These are phyloP conservation scores for Leucania comma DNA, from an alignment of 2,888 invertebrate species.

Conservation along the genomic window DNA sequence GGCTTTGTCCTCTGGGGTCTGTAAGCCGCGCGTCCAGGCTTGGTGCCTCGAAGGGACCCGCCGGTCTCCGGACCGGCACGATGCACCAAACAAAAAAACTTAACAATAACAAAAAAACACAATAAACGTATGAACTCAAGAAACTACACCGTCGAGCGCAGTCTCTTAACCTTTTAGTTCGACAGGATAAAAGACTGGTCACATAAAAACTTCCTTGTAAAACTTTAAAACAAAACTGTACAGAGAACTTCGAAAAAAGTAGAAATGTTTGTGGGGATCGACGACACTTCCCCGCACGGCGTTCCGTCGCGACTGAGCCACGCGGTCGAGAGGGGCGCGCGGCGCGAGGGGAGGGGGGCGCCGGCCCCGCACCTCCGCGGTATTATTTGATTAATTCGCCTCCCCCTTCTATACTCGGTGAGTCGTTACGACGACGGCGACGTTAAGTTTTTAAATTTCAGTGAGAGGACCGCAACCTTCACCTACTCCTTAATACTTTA, in stretches of 20 bases:
- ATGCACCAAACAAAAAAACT: slow-evolving; percentile 90
- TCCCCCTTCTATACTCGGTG: slow-evolving; percentile 90
- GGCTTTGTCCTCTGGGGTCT: slow-evolving; percentile 87
- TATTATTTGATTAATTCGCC: slow-evolving; percentile 91
- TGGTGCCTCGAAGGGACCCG: slow-evolving; percentile 84
- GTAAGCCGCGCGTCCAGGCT: slow-evolving; percentile 86
- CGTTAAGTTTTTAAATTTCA: slow-evolving; percentile 90
- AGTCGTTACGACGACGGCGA: slow-evolving; percentile 89
- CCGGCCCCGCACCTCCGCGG: slow-evolving; percentile 85
- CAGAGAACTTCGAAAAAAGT: slow-evolving; percentile 90
- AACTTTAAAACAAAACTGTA: slow-evolving; percentile 89
- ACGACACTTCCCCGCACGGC: slow-evolving; percentile 87
- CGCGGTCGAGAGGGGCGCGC: slow-evolving; percentile 83
- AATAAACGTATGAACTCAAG: slow-evolving; percentile 86
- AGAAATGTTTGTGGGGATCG: slow-evolving; percentile 83
- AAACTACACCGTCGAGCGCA: slow-evolving; percentile 84
- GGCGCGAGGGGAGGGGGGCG: slow-evolving; percentile 71
- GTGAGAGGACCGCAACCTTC: slow-evolving; percentile 88
- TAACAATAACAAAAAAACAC: slow-evolving; percentile 90
- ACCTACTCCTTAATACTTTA: slow-evolving; percentile 89
- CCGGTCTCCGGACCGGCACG: slow-evolving; percentile 88
- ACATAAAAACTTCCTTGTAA: slow-evolving; percentile 86
- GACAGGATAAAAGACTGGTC: slow-evolving; percentile 81
- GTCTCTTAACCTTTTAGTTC: slow-evolving; percentile 83
- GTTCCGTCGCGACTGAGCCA: slow-evolving; percentile 89